Base-by-base conservation (phyloP, 2,797 vertebrate genomes). In the Melanotaenia parkinsoni region DNA sequence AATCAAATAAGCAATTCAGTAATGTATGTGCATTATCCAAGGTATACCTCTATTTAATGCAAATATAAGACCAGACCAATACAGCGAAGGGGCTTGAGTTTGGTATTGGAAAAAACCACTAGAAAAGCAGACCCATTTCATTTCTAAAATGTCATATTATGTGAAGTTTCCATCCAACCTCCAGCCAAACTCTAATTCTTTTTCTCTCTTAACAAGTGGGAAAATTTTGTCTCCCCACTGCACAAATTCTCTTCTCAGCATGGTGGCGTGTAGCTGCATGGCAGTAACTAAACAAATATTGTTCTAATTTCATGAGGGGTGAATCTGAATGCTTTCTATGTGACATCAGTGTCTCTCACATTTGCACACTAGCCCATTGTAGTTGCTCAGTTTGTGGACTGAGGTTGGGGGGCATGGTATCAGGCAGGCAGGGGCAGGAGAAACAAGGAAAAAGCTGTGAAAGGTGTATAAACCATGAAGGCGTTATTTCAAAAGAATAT, bases 271-370 rank as follows among this genome's bases (percentile, higher is more conserved):
- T 77, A 63, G 79, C 81, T 74, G 85, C 80, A 80, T 30, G 81
- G 65, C 80, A 84, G 72, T 84, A 91, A 90, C 92, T 94, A 92
- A 93, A 93, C 92, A 94, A 95, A 94, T 94, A 93, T 94, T 94
- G 93, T 89, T 92, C 86, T 89, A 81, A 86, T 93, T 94, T 94
- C 86, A 86, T 59, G 76, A 91, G 82, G 80, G 89, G 87, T 90
- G 83, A 92, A 92, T 93, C 84, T 80, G 89, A 92, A 94, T 94
- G 89, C 91, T 85, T 93, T 90, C 70, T 70, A 81, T 89, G 90
- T 95, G 94, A 94, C 94, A 93, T 93, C 92, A 94, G 88, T 74
- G 74, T 89, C 71, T 90, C 84, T 85, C 82, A 72, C 86, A 76
- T 82, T 87, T 58, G 59, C 89, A 94, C 93, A 94, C 89, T 94